phyloP scores from a whole-genome alignment of 1,140 invertebrate species.

The Zaprionus taronus region DNA sequence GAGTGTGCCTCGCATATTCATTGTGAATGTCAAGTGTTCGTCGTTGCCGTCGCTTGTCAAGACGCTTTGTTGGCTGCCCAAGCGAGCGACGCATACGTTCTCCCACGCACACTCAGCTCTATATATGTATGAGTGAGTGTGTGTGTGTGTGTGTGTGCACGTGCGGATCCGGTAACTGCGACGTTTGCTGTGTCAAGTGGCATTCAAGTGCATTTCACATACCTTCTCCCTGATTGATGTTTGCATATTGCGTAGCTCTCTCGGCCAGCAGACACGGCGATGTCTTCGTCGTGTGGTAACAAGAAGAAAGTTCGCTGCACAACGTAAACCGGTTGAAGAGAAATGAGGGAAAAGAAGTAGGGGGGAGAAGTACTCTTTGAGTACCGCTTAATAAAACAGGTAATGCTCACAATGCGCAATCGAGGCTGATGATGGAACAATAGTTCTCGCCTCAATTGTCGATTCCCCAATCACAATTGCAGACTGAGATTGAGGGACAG shows the following conservation, averaged over 20 bases:
- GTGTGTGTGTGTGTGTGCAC: slow-evolving; percentile 1
- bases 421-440: slow-evolving; percentile 4
- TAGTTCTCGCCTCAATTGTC: slow-evolving; percentile 5
- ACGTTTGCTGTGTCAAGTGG: slow-evolving; percentile 76
- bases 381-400: slow-evolving; percentile 9
- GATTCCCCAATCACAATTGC: not conserved
- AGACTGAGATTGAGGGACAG: not conserved
- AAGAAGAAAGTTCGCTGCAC: slow-evolving; percentile 34
- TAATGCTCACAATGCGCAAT: slow-evolving; percentile 1
- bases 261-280: slow-evolving; percentile 3
- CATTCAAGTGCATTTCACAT: slow-evolving; percentile 79
- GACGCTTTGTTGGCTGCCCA: slow-evolving; percentile 67
- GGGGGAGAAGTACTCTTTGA: slow-evolving; percentile 5
- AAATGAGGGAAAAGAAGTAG: not conserved
- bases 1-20: slow-evolving; percentile 50
- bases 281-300: slow-evolving; percentile 20
- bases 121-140: too few relatives aligned
- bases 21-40: slow-evolving; percentile 80
- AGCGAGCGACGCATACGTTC: slow-evolving; percentile 20
- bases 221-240: slow-evolving; percentile 72
- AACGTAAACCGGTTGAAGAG: not conserved
- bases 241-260: slow-evolving; percentile 44
- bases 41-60: slow-evolving; percentile 72
- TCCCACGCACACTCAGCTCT: not conserved
- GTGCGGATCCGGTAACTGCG: slow-evolving; percentile 36